Conservation (phyloP, 2,113 vertebrate species). For the Ovis canadensis region DNA sequence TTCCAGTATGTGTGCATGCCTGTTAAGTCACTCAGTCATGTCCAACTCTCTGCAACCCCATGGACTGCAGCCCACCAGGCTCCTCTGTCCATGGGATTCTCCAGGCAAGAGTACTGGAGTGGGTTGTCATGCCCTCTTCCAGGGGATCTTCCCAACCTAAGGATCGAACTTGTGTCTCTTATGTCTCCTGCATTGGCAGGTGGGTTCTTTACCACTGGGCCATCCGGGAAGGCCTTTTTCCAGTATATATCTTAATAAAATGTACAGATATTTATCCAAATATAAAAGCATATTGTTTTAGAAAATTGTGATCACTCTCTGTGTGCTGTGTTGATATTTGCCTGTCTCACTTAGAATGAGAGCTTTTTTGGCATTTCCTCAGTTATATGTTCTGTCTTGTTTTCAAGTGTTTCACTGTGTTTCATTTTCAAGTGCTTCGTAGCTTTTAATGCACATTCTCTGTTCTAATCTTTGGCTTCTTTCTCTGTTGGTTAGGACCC, state of each 20-base stretch:
- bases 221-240: background rate
- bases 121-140: background rate
- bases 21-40: background rate
- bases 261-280: background rate
- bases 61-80: background rate
- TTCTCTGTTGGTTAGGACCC: background rate
- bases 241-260: background rate
- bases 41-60: background rate
- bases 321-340: background rate
- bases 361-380: background rate
- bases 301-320: background rate
- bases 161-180: background rate
- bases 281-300: background rate
- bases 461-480: background rate
- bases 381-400: background rate
- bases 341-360: background rate
- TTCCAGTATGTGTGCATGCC: background rate
- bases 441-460: background rate
- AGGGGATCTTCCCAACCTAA: background rate
- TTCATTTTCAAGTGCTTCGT: background rate
- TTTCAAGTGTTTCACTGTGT: background rate
- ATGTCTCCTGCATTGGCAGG: background rate
- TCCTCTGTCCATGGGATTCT: background rate
- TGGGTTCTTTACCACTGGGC: background rate
- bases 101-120: background rate